Percentiles rank a stretch among this genome's conserved stretches.
These are phyloP conservation scores for Megaustenia siamemsis DNA, from an alignment of 2,888 invertebrate species.

Conservation along the genomic window DNA sequence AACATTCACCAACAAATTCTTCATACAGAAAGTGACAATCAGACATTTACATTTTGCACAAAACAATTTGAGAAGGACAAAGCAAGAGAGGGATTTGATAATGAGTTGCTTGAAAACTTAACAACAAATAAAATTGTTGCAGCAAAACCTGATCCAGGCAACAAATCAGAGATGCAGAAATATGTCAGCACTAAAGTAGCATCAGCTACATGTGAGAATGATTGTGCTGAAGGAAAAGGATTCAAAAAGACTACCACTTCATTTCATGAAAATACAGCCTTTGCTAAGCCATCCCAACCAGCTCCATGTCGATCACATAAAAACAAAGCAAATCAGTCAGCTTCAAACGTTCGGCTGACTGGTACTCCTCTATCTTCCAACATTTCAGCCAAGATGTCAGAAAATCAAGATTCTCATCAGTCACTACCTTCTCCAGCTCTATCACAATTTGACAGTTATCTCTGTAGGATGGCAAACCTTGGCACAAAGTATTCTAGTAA, in stretches of 20 bases:
- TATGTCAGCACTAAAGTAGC: not conserved
- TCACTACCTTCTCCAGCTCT: slow-evolving; percentile 36
- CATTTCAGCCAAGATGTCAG: not conserved
- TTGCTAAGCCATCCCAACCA: slow-evolving; percentile 25
- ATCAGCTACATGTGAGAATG: not conserved
- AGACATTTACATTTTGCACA: not conserved
- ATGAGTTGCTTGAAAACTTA: not conserved
- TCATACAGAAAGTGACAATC: not conserved
- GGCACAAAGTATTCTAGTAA: not conserved
- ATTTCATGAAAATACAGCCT: not conserved
- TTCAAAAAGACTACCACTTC: not conserved
- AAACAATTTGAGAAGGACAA: not conserved
- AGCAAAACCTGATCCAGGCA: not conserved
- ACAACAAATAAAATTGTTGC: not conserved
- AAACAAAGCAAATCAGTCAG: not conserved
- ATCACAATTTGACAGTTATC: slow-evolving; percentile 36
- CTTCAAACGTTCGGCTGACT: not conserved
- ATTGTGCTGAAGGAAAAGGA: not conserved
- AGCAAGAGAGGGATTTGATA: too few species aligned
- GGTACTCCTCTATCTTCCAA: not conserved
- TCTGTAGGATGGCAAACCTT: not conserved
- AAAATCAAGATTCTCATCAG: not conserved
- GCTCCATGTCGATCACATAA: not conserved
- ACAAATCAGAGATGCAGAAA: not conserved
- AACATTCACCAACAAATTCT: not conserved